Base-by-base conservation (phyloP, 2,888 invertebrate genomes). In the Metalampra italica region DNA sequence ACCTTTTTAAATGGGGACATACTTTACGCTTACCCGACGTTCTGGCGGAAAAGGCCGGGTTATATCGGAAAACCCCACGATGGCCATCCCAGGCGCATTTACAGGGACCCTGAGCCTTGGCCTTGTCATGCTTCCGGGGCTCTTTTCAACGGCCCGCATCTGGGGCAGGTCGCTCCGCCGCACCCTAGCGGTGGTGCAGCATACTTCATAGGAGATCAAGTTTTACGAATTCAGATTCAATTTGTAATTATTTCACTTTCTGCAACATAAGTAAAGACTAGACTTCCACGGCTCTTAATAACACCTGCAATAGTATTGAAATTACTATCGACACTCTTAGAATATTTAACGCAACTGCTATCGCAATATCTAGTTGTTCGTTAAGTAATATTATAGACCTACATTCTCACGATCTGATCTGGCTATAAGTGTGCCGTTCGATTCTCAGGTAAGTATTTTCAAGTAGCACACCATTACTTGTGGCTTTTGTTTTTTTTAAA, bases 371-470 rank as follows among this genome's bases (percentile, higher is more conserved):
- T 63, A 57, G 64, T 57, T 59, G 49, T 47, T 50, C 30, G 52
- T 62, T 67, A 64, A 55, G 59, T 62, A 71, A 65, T 59, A 36
- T 56, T 63, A 61, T 60, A 59, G 56, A 61, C 58, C 54, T 58
- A 50, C 46, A 61, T 68, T 73, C 71, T 60, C 72, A 73, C 71
- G 63, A 57, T 45, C 42, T 43, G 56, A 62, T 50, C 51, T 56
- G 2, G 32, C 32, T 11, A 22, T 22, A 22, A 22, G 22, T 22
- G 52, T 55, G 62, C 60, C 52, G 57, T 58, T 60, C 55, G 54
- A 62, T 62, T 57, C 60, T 57, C 46, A 50, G 50, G 47, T 49
- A 47, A 52, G 53, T 49, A 46, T 15, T 50, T 50, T 45, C 15
- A 47, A 51, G 47, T 51, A 45, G 47, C 15, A 29, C 51, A 45